A percentile compares a stretch with the other conserved stretches of the same genome.
phyloP scores from a whole-genome alignment of 2,888 invertebrate species.

The Trachelus troglodyta region DNA sequence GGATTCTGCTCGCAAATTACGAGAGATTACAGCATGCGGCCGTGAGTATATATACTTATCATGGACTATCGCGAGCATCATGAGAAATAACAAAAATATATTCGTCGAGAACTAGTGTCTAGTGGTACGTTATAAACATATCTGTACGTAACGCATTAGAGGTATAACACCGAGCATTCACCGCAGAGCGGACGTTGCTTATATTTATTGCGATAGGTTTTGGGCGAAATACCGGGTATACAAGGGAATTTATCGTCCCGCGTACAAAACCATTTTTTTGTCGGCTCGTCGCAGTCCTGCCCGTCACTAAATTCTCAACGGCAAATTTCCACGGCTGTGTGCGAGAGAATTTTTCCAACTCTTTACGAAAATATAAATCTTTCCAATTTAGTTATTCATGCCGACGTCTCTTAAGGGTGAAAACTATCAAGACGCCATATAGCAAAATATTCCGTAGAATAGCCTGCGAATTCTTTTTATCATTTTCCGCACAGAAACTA shows the following conservation, averaged over 20 bases:
- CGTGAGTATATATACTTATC: too few species aligned
- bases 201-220: constrained; percentile 65
- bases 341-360: background rate
- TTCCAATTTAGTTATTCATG: too few species aligned
- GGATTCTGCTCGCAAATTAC: too few species aligned
- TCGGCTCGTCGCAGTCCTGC: constrained; percentile 2
- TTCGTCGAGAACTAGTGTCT: background rate
- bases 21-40: too few species aligned
- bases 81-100: too few species aligned
- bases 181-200: constrained; percentile 30
- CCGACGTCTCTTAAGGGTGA: too few species aligned
- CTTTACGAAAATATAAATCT: too few species aligned
- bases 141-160: constrained; percentile 62
- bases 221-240: constrained; percentile 51
- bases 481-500: too few species aligned
- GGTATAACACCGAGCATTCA: constrained; percentile 44
- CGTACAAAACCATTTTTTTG: constrained; percentile 41
- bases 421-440: too few species aligned
- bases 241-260: constrained; percentile 57
- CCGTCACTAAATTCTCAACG: constrained; percentile 10
- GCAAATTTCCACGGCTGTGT: background rate
- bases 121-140: constrained; percentile 55
- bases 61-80: too few species aligned
- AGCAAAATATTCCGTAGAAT: too few species aligned
- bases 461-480: too few species aligned